Evolutionary conservation across 2,888 invertebrate genomes (phyloP), one percentile per base, ranked within the genome.

Genomic region (Silvanus unidentatus): DNA sequence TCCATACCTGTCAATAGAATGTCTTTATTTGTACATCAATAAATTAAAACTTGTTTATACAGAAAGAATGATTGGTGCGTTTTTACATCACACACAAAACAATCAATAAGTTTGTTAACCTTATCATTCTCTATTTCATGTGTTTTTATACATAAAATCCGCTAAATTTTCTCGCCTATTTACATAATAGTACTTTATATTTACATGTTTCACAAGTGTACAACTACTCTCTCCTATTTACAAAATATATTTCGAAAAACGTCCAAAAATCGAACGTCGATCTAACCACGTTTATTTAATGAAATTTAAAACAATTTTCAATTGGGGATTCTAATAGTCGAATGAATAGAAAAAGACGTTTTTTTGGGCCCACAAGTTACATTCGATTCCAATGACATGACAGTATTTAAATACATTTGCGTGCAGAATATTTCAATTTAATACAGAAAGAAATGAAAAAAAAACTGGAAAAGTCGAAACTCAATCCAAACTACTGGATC

Each of bases 141-240:
- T 39, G 8, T 29, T 48, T 50, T 55, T 58, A 57, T 56, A 58
- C 59, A 61, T 54, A 56, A 54, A 49, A 49, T 45, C 35, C 43
- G 47, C 27, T 48, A 48, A 45, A 57, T 61, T 60, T 61, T 54
- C 60, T 60, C 61, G 60, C 56, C 58, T 61, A 53, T 15, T 58
- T 55, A 61, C 39, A 52, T 54, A 51, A 45, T 52, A 50, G 49
- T 49, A 22, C 4, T 22, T 5, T 22, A 22, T 8, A 22, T 22
- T 5, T 22, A 22, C 10, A 32, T 32, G 10, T 32, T 32, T 32
- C n/a, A 9, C n/a, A 5, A 32, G n/a, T 32, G 3, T 32, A 8
- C 10, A 8, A 32, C 4, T 8, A 52, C 8, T 22, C n/a, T n/a
- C n/a, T n/a, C 37, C 47, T 55, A 55, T 55, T 51, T 55, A 55